Evolutionary conservation across 2,113 vertebrate genomes (phyloP), one percentile per base, ranked within the genome.

Genomic region (Oncorhynchus keta): DNA sequence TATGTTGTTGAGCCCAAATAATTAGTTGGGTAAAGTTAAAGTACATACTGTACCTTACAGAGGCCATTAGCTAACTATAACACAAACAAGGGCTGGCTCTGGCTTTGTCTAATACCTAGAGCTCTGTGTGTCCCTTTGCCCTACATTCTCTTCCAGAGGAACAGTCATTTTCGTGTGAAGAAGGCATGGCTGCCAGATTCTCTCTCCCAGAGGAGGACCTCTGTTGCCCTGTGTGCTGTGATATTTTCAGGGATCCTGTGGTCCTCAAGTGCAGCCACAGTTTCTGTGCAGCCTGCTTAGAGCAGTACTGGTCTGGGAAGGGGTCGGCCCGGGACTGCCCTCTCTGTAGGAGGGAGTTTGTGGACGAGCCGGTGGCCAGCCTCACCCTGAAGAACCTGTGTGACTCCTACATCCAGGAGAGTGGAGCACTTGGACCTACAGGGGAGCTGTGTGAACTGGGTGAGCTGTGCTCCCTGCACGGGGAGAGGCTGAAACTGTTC

Each of bases 191-290:
- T 0, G 74, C 75, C 72, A 73, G 82, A 73, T 81, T 81, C 12
- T 86, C 88, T 1, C 85, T 93, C 61, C 71, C 70, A 0, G 90
- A 92, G 49, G 79, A 83, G 24, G 91, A 93, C 68, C 83, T 92
- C 61, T 85, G 87, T 64, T 94, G 93, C 24, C 24, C 92, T 28
- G 84, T 94, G 14, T 94, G 93, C 85, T 92, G 80, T 0, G 85
- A 90, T 0, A 90, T 93, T 75, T 94, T 93, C 83, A 72, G 26
- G 14, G 84, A 93, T 30, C 93, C 93, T 0, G 92, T 93, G 78
- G 90, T 92, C 28, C 91, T 94, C 4, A 90, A 91, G 78, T 94
- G 93, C 81, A 91, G 90, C 78, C 93, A 94, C 85, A 93, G 91
- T 79, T 93, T 94, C 90, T 94, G 93, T 2, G 57, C 74, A 0